Evolutionary conservation across 2,113 vertebrate species (phyloP).

Genomic region (Gavialis gangeticus): DNA sequence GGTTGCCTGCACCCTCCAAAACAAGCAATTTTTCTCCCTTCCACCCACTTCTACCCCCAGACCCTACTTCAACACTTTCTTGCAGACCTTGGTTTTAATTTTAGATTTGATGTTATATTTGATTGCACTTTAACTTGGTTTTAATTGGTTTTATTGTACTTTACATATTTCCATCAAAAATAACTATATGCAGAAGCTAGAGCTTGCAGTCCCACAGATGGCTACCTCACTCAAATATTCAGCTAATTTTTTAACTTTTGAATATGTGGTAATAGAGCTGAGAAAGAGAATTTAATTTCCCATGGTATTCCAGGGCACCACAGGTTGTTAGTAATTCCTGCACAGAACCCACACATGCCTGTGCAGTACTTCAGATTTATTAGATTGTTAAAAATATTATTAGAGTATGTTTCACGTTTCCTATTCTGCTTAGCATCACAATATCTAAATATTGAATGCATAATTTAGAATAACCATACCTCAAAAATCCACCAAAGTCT

Average conservation of each 20-base stretch:
- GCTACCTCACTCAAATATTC: no score
- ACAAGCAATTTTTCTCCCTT: no score
- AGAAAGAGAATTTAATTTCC: background rate
- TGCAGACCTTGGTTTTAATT: no score
- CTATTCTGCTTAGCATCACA: background rate
- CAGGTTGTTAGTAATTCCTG: background rate
- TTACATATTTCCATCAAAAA: background rate
- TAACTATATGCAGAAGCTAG: no score
- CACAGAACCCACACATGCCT: background rate
- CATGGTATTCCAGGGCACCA: background rate
- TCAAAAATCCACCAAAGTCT: no score
- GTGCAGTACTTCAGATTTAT: background rate
- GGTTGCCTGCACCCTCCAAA: background rate
- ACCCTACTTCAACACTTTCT: no score
- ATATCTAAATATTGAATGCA: background rate
- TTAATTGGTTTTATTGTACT: background rate
- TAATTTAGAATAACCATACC: no score
- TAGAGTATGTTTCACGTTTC: background rate
- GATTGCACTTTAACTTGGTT: no score
- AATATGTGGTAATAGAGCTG: background rate
- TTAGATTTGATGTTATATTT: no score
- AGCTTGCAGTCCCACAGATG: no score
- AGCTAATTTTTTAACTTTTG: rapidly evolving
- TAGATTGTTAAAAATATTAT: background rate
- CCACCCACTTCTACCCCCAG: no score